Base-by-base conservation (phyloP, 2,888 invertebrate species). In the Cheilosia impressa region DNA sequence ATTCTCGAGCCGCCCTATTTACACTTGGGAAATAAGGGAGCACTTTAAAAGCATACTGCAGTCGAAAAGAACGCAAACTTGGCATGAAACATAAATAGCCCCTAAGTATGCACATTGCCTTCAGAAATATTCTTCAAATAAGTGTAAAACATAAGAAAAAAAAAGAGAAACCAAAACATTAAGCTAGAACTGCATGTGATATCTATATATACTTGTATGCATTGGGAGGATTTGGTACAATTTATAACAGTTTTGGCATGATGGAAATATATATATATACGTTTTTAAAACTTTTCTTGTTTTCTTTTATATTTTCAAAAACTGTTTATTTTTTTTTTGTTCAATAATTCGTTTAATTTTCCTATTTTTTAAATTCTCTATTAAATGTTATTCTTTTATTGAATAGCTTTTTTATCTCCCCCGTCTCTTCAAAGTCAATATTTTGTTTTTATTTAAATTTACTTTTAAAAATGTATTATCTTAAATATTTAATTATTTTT, bases 401-500 rank as follows among this genome's bases (percentile, higher is more conserved):
- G 78, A 81, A 81, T 77, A 78, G 65, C 69, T 84, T 77, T 73
- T 80, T 84, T 84, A 71, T 75, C 68, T 38, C 55, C 50, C 65
- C 55, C 19, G 80, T 58, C 43, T 41, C 47, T 81, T 77, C 76
- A 69, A 77, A 77, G 75, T 87, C 77, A 85, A 84, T 75, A 38
- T 84, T 79, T 80, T 75, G 24, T 87, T 87, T 82, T 87, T 68
- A 62, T 81, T 69, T 62, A 76, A 75, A 77, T 72, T 75, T 88
- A 81, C 71, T 78, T 88, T 89, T 88, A 88, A 88, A 88, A 88
- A 88, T 88, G 84, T 85, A 77, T 87, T 87, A 87, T 80, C 80
- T 83, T 87, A 83, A 87, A 83, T 87, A 80, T 80, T 87, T 83
- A 83, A 72, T 87, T 79, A 87, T 87, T 85, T 77, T 87, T 83